Conservation (phyloP, 2,888 invertebrate species). For the Cheilosia impressa region DNA sequence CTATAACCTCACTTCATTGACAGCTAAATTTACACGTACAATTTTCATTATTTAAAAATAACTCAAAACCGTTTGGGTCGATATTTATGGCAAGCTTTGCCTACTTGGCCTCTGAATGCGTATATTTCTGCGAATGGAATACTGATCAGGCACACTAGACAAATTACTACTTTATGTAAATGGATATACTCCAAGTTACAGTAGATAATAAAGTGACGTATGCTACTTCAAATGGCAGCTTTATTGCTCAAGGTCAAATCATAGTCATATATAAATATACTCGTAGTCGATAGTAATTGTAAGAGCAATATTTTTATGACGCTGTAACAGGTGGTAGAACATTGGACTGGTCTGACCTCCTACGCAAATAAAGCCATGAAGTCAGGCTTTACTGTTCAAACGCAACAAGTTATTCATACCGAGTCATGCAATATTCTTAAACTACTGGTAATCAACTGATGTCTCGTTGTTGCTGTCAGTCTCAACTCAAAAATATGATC, state of each 20-base stretch:
- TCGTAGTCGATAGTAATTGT: neutral
- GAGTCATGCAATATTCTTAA: no score
- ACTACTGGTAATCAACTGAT: no score
- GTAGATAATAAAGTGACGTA: neutral
- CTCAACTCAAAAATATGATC: no score
- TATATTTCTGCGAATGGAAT: constrained; percentile 5
- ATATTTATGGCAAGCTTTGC: neutral
- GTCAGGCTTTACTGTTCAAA: no score
- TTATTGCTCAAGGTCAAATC: neutral
- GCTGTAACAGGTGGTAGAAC: no score
- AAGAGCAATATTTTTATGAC: neutral
- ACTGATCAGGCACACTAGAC: constrained; percentile 1
- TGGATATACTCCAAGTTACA: neutral
- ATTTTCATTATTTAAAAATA: neutral
- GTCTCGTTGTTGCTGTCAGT: no score
- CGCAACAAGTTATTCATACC: no score
- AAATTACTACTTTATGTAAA: neutral
- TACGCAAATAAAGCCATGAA: no score
- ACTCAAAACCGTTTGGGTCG: neutral
- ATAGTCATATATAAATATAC: neutral
- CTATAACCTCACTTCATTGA: no score
- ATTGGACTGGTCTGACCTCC: no score
- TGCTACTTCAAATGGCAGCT: neutral
- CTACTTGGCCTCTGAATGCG: neutral
- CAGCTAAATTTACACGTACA: no score